Evolutionary conservation across 2,113 vertebrate species (phyloP).

Genomic region (Baryphthengus martii): DNA sequence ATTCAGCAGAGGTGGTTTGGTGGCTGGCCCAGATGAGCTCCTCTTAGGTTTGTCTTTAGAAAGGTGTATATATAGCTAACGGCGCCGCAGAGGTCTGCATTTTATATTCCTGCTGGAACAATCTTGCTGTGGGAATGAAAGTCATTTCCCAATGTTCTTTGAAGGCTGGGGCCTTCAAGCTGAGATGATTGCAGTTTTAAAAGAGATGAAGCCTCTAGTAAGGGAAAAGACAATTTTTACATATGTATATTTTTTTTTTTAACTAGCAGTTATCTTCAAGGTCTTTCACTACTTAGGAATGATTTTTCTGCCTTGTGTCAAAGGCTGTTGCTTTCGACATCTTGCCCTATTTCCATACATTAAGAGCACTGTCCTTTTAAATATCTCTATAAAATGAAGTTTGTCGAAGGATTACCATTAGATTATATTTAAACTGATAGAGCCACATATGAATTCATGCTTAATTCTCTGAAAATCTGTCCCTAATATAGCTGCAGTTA

Average conservation of each 20-base stretch:
- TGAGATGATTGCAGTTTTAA: not conserved
- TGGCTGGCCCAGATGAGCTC: not conserved
- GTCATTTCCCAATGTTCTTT: not conserved
- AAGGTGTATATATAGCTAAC: not conserved
- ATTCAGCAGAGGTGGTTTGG: not conserved
- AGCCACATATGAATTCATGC: constrained; percentile 11
- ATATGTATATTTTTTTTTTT: not conserved
- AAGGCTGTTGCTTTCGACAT: constrained; percentile 38
- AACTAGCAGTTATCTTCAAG: not conserved
- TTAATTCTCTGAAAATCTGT: constrained; percentile 40
- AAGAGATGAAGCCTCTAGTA: not conserved
- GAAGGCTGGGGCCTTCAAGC: not conserved
- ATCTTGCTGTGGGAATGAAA: not conserved
- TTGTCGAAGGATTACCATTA: constrained; percentile 36
- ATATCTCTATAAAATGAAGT: not conserved
- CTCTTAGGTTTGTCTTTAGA: not conserved
- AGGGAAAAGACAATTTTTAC: not conserved
- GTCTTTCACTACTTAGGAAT: not conserved
- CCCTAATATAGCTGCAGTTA: constrained; percentile 38
- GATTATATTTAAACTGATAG: constrained; percentile 29
- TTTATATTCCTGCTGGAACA: not conserved
- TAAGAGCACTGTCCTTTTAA: not conserved
- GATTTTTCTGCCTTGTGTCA: constrained; percentile 22
- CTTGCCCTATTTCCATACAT: constrained; percentile 60
- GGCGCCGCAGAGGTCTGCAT: not conserved